Evolutionary conservation across 2,113 vertebrate genomes (phyloP), one percentile per base, ranked within the genome.

Genomic region (Montifringilla adamsi): DNA sequence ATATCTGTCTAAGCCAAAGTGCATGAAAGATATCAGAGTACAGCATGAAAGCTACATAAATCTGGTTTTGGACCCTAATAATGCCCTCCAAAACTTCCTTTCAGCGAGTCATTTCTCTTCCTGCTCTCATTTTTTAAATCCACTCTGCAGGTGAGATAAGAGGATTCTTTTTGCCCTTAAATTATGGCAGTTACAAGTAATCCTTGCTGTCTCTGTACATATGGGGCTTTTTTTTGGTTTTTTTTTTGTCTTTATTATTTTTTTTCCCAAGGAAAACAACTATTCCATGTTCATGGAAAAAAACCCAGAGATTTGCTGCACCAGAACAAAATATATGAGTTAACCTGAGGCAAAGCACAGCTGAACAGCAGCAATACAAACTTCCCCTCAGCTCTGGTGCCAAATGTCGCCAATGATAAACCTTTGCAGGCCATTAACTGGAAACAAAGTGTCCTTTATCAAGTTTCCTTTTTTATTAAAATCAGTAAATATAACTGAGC

Each of bases 91-190:
- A 91, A 89, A 85, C 63, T 94, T 82, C 58, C 79, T 90, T 95
- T 96, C 52, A 85, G 76, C 39, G 76, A 94, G 85, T 53, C 0
- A 90, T 92, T 96, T 84, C 55, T 94, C 44, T 86, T 93, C 53
- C 77, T 84, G 20, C 50, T 66, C 63, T 94, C 82, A 74, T 74
- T 89, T 93, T 92, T 90, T n/a, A 84, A 85, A 95, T 93, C 82
- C 58, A 68, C 64, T 89, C 83, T 89, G 68, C 66, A 91, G 89
- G 58, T 93, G 59, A 93, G 87, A 88, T 87, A 96, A 90, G 88
- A 81, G 80, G 66, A 89, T 91, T 83, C 72, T 81, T 89, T 78
- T 92, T 90, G 64, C 64, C 58, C 69, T 92, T 68, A 78, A 94
- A 92, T 93, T 84, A 69, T 46, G 62, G 66, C 69, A 72, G 88